Base-by-base conservation (phyloP, 2,888 invertebrate species). In the Mayetiola destructor region DNA sequence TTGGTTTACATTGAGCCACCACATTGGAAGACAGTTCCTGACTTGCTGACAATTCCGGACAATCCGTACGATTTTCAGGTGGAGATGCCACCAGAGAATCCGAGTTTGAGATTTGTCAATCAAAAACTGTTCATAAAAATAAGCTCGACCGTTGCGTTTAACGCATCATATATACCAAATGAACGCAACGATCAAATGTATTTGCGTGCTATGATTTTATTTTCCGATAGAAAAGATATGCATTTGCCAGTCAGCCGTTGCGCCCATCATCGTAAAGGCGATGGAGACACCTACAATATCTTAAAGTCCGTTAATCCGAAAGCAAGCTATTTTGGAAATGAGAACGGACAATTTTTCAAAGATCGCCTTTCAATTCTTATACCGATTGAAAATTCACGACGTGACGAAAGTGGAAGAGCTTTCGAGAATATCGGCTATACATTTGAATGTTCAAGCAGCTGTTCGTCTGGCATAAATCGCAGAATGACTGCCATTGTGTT, bases 221-320 rank as follows among this genome's bases (percentile, higher is more conserved):
- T 36, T 23, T 36, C 55, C 3, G 30, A 16, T 2, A 20, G 18
- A 14, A 23, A 29, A 6, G 55, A 55, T 9, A 36, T 55, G 36
- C 55, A 55, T 55, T 55, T 55, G 36, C 55, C 55, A 20, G 55
- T 55, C 1, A 32, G 20, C 3, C 55, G 55, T 21, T 55, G 55
- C 23, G 36, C 35, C 14, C 30, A 55, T 55, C 55, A 55, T 23
- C 48, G 29, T 39, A 5, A 6, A 32, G 20, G 4, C 39, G 20
- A 39, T n/a, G 4, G 48, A 42, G 14, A 3, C 16, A 12, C 16
- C 9, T 21, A 23, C 42, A 48, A 16, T 27, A 27, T 48, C 2
- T 9, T 48, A 3, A 27, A 27, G 6, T 8, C 27, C 1, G 27
- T 27, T n/a, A n/a, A 27, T 27, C 48, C 48, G 27, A 23, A 10